Evolutionary conservation across 1,140 invertebrate species (phyloP).

Genomic region (Physella acuta): DNA sequence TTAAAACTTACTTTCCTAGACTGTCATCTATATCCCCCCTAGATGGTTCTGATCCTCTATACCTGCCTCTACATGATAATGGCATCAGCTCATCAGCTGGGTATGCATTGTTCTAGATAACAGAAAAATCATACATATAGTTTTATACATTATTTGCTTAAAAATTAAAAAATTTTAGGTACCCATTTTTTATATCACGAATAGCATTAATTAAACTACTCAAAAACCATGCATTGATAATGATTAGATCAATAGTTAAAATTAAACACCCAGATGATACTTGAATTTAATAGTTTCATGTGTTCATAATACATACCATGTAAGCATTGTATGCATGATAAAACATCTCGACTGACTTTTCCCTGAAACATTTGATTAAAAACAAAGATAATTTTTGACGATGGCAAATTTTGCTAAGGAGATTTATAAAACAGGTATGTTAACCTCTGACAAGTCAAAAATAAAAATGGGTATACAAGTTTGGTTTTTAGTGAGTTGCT

Average conservation of each 20-base stretch:
- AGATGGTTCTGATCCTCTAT: constrained; percentile 74
- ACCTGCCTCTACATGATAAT: constrained; percentile 89
- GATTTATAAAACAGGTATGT: background rate
- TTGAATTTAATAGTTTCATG: background rate
- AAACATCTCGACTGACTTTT: constrained; percentile 91
- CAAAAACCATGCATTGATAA: background rate
- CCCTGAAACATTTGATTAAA: constrained; percentile 63
- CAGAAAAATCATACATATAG: constrained; percentile 2
- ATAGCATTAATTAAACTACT: background rate
- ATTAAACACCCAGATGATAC: background rate
- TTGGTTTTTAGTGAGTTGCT: background rate
- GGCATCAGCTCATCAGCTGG: constrained; percentile 99
- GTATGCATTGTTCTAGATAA: constrained; percentile 74
- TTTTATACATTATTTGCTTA: background rate
- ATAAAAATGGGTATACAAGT: background rate
- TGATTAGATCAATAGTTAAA: background rate
- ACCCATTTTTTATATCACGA: no score
- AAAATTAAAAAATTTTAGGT: background rate
- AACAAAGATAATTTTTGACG: no score
- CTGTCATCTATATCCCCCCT: constrained; percentile 95
- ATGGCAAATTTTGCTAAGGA: no score
- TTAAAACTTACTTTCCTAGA: constrained; percentile 85
- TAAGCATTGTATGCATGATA: constrained; percentile 96
- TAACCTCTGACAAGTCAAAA: background rate
- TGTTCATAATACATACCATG: constrained; percentile 70